A percentile compares a stretch with the other conserved stretches of the same genome.
Evolutionary conservation across 2,888 invertebrate species (phyloP).

Genomic region (Phortica magna): DNA sequence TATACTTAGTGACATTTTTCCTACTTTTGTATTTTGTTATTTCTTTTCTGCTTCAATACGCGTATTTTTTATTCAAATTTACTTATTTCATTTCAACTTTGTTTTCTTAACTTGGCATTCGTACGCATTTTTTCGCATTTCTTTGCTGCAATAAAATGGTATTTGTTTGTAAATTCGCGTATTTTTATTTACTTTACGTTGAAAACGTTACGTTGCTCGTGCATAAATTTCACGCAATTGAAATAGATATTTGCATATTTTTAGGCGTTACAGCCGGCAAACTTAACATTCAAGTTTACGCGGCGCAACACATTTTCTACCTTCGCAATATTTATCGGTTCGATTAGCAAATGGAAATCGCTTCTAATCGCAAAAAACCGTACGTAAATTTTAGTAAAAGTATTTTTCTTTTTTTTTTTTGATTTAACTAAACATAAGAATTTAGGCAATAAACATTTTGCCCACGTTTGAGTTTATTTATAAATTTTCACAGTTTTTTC

Average conservation of each 20-base stretch:
- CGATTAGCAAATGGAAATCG: constrained; percentile 16
- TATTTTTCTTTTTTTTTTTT: not conserved
- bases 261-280: constrained; percentile 48
- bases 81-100: not conserved
- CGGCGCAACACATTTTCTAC: not conserved
- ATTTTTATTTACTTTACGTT: constrained; percentile 60
- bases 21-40: not conserved
- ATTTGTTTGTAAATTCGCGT: constrained; percentile 68
- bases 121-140: not conserved
- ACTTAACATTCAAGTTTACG: constrained; percentile 47
- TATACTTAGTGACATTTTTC: not conserved
- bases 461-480: not conserved
- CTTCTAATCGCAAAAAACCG: not conserved
- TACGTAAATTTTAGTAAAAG: not conserved
- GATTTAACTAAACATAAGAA: not conserved
- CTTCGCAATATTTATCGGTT: constrained; percentile 17
- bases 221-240: constrained; percentile 58
- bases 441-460: constrained; percentile 4
- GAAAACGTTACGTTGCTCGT: constrained; percentile 9
- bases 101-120: not conserved
- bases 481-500: no score
- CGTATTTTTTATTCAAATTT: no score
- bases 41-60: not conserved
- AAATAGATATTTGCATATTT: constrained; percentile 69
- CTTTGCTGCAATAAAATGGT: constrained; percentile 32